phyloP scores from a whole-genome alignment of 2,113 vertebrate genomes.

The Lasiurus cinereus region DNA sequence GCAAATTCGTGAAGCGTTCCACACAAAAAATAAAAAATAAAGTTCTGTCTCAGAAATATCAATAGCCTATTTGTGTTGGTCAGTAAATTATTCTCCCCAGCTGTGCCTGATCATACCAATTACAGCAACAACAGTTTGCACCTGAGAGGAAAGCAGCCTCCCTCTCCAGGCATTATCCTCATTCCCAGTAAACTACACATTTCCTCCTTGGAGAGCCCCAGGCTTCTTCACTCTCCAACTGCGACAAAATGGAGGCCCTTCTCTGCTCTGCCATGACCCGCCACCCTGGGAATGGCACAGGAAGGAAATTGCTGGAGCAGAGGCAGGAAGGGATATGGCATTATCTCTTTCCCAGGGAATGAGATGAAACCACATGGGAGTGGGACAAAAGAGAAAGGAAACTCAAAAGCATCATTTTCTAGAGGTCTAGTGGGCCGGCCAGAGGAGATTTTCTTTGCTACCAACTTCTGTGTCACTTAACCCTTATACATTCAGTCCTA shows the following conservation, averaged over 20 bases:
- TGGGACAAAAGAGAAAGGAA: slow-evolving; percentile 30
- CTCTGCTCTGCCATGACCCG: background rate
- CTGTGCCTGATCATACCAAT: slow-evolving; percentile 51
- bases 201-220: slow-evolving; percentile 4
- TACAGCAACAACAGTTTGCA: slow-evolving; percentile 13
- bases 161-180: background rate
- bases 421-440: background rate
- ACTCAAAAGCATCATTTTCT: slow-evolving; percentile 48
- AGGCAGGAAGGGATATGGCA: slow-evolving; percentile 35
- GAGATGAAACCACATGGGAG: slow-evolving; percentile 9
- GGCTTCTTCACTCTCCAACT: background rate
- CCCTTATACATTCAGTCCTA: background rate
- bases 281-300: background rate
- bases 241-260: background rate
- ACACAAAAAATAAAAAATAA: background rate
- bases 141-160: background rate
- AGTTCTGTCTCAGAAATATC: slow-evolving; percentile 64
- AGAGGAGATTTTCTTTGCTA: slow-evolving; percentile 21
- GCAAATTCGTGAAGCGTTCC: no score
- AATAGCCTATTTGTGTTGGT: slow-evolving; percentile 50
- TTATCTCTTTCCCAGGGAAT: slow-evolving; percentile 55
- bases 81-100: background rate
- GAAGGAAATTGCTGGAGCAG: slow-evolving; percentile 59
- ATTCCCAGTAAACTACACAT: background rate
- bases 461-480: background rate